Evolutionary conservation across 2,888 invertebrate genomes (phyloP).

Genomic region (Perizoma flavofasciatum): DNA sequence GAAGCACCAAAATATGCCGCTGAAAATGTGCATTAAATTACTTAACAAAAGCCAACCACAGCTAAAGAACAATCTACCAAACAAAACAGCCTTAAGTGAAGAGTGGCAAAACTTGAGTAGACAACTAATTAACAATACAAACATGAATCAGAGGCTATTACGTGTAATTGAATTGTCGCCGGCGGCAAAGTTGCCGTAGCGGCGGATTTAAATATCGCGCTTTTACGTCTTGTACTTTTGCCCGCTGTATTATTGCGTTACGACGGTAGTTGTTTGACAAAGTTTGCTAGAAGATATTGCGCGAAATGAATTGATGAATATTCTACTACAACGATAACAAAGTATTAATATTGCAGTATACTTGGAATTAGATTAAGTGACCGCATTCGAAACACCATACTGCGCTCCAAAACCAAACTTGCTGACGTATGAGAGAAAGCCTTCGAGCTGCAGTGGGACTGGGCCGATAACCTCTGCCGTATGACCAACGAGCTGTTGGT

Average conservation of each 20-base stretch:
- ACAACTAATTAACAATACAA: slow-evolving; percentile 83
- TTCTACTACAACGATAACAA: background rate
- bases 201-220: slow-evolving; percentile 80
- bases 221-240: slow-evolving; percentile 65
- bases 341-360: no score
- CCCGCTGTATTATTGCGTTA: slow-evolving; percentile 54
- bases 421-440: no score
- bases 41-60: slow-evolving; percentile 64
- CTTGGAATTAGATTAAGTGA: no score
- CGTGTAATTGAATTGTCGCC: slow-evolving; percentile 82
- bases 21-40: slow-evolving; percentile 64
- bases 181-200: slow-evolving; percentile 75
- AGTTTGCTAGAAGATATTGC: slow-evolving; percentile 34
- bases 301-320: slow-evolving; percentile 19
- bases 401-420: no score
- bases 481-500: background rate
- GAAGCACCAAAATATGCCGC: slow-evolving; percentile 35
- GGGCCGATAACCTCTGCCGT: background rate
- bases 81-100: slow-evolving; percentile 74
- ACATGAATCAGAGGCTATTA: slow-evolving; percentile 84
- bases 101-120: slow-evolving; percentile 82
- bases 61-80: slow-evolving; percentile 72
- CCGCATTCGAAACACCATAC: no score
- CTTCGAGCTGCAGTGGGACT: no score
- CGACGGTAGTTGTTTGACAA: slow-evolving; percentile 37